Conservation (phyloP, 2,113 vertebrate genomes). For the Fulica atra region DNA sequence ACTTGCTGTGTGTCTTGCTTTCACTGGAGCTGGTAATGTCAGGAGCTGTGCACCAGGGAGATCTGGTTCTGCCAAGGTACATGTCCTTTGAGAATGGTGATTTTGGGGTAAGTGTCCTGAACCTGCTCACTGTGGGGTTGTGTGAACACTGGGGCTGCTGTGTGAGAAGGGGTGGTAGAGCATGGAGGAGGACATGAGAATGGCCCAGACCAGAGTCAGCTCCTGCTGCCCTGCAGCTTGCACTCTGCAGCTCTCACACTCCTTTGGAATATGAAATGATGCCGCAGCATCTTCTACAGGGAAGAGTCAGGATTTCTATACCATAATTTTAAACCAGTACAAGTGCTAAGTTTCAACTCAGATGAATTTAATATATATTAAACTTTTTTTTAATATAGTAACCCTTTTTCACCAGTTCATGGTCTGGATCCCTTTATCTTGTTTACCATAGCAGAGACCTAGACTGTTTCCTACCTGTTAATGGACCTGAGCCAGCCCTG, state of each 20-base stretch:
- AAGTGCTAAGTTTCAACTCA: neutral
- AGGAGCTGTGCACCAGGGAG: neutral
- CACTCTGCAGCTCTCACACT: rapidly evolving
- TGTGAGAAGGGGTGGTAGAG: neutral
- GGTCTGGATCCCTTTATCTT: neutral
- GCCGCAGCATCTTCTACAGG: neutral
- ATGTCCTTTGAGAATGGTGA: rapidly evolving
- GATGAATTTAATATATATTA: neutral
- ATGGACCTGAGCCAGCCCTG: neutral
- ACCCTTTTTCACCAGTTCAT: neutral
- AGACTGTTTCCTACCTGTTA: neutral
- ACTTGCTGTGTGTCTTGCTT: neutral
- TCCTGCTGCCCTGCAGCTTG: neutral
- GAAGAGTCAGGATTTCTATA: neutral
- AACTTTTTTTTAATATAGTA: neutral
- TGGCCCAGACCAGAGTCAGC: neutral
- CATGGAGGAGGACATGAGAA: neutral
- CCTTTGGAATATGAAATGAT: neutral
- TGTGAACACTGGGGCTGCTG: neutral
- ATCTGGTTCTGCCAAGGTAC: neutral
- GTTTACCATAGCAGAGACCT: neutral
- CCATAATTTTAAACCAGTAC: neutral
- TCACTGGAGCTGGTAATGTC: neutral
- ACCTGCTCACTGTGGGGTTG: neutral
- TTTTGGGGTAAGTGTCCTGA: neutral